Evolutionary conservation across 2,113 vertebrate species (phyloP).

Genomic region (Gymnogyps californianus): DNA sequence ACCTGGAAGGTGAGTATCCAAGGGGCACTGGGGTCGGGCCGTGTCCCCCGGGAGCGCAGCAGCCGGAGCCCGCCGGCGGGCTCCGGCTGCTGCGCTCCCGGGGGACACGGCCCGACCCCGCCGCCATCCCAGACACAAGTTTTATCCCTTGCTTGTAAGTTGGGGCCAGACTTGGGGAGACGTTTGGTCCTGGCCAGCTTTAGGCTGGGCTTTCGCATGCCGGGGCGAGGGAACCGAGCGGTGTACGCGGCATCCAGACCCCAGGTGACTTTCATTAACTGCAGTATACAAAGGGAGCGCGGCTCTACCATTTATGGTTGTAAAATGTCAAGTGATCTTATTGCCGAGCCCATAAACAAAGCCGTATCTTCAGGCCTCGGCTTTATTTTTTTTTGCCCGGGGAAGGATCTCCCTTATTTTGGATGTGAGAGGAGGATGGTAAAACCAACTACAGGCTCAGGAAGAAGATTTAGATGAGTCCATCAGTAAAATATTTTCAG

Average conservation of each 20-base stretch:
- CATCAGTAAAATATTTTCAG: neutral
- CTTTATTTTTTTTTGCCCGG: neutral
- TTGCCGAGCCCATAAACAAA: conserved; percentile 26
- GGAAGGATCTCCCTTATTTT: neutral
- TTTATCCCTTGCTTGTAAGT: neutral
- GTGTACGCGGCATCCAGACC: neutral
- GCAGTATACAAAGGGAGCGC: neutral
- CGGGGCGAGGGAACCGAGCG: neutral
- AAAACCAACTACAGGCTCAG: neutral
- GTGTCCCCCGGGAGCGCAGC: neutral
- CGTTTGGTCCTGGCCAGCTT: neutral
- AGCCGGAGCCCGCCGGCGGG: neutral
- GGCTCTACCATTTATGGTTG: conserved; percentile 77
- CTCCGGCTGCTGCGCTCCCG: neutral
- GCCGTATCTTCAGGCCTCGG: neutral
- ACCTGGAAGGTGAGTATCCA: conserved; percentile 89
- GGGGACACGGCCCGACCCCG: fast-evolving
- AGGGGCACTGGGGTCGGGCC: neutral
- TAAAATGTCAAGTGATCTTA: conserved; percentile 45
- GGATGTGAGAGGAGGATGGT: neutral
- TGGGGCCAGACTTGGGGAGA: neutral
- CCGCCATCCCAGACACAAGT: neutral
- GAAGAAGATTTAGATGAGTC: neutral
- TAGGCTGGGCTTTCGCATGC: neutral
- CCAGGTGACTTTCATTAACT: conserved; percentile 66